Evolutionary conservation across 2,797 vertebrate genomes (phyloP), one percentile per base, ranked within the genome.

Genomic region (Remorina albescens): DNA sequence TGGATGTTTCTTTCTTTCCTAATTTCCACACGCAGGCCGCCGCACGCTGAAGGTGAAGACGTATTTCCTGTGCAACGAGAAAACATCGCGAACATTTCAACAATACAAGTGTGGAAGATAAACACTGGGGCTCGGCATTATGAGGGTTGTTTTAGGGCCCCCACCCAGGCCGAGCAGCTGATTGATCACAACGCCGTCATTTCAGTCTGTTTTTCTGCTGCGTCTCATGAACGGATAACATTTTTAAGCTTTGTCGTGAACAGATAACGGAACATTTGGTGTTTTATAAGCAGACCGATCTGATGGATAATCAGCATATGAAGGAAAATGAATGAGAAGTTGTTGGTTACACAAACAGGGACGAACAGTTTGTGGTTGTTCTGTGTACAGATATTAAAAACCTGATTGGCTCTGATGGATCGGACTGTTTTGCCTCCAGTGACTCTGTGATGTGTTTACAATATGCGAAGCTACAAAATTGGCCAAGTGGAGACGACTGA

Each of bases 371-470:
- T 44, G 66, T 41, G 51, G 67, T n/a, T 39, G 5, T 16, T 70
- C 56, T 42, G 32, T 60, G 5, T 6, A 2, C 53, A 30, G 50
- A 53, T 9, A 37, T 44, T 53, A n/a, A 28, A 71, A 18, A 47
- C 13, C 41, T 37, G 32, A 18, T 50, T 32, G 12, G 9, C 37
- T 53, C 26, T 58, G 46, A 67, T 53, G 3, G 1, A 57, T 64
- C 2, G 36, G 53, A 53, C 2, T 60, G 10, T 46, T 64, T 55
- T 21, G 71, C 44, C 67, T 34, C 39, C 0, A n/a, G 58, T 71
- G 36, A 74, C 60, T 4, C 26, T 9, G 34, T 41, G 81, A 77
- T 78, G 64, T 74, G 67, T 87, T 87, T 82, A 80, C 83, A 78
- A 19, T 11, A 74, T 68, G 76, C 66, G 69, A 49, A 65, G 47